phyloP scores from a whole-genome alignment of 2,113 vertebrate species.

The Pedetes capensis region DNA sequence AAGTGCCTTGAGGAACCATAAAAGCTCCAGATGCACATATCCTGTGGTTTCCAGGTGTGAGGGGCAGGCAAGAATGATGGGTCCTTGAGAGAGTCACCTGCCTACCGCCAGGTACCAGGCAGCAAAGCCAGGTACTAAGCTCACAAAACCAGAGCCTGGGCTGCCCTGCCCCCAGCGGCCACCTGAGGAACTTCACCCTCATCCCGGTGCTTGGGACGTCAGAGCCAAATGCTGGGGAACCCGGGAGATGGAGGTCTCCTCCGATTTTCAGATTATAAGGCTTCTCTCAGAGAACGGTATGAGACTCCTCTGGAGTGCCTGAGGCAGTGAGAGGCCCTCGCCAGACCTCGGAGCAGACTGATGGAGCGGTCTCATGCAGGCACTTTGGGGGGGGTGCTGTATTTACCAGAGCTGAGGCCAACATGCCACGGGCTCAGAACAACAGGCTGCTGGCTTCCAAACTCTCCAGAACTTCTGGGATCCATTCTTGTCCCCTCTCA shows the following conservation, averaged over 20 bases:
- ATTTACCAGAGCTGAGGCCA: background rate
- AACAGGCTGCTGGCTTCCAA: background rate
- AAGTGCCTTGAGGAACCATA: background rate
- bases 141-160: background rate
- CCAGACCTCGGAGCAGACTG: background rate
- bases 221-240: background rate
- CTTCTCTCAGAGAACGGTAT: background rate
- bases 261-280: background rate
- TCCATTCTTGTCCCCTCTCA: background rate
- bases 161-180: background rate
- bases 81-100: background rate
- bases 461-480: background rate
- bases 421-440: background rate
- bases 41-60: background rate
- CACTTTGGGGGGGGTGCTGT: background rate
- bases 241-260: accelerated
- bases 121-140: background rate
- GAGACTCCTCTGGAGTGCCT: background rate
- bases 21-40: accelerated
- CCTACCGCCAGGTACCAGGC: background rate
- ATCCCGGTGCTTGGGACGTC: background rate
- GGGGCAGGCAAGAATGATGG: background rate
- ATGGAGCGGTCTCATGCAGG: too few species aligned
- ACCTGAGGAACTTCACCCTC: background rate
- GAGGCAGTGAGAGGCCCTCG: background rate